Conservation (phyloP, 2,888 invertebrate genomes). For the Zaprionus obscuricornis region DNA sequence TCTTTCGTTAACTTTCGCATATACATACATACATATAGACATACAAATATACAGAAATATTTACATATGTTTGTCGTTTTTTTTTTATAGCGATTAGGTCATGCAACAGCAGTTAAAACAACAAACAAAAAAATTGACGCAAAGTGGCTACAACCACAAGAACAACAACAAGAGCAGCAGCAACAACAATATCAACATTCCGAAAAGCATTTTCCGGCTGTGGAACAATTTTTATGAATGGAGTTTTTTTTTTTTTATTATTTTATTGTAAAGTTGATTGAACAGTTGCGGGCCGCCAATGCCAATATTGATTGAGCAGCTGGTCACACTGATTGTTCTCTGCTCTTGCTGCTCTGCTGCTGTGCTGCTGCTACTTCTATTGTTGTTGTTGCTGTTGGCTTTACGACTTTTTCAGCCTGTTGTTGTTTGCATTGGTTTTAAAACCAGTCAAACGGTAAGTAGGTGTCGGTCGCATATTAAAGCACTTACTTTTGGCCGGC, state of each 20-base stretch:
- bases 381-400: background rate
- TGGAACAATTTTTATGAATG: conserved; percentile 63
- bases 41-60: too few relatives aligned
- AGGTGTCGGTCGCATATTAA: conserved; percentile 78
- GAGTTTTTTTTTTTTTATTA: conserved; percentile 30
- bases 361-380: conserved; percentile 1
- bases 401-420: conserved; percentile 1
- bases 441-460: conserved; percentile 74
- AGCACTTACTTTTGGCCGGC: conserved; percentile 37
- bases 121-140: conserved; percentile 15
- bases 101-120: conserved; percentile 61
- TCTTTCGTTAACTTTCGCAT: conserved; percentile 41
- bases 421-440: conserved; percentile 62
- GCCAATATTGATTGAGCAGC: conserved; percentile 10
- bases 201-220: conserved; percentile 56
- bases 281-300: conserved; percentile 29
- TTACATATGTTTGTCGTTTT: conserved; percentile 38
- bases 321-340: conserved; percentile 23
- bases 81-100: conserved; percentile 68
- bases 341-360: conserved; percentile 6
- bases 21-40: too few relatives aligned
- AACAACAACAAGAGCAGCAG: conserved; percentile 25
- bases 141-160: conserved; percentile 23
- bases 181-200: too few relatives aligned
- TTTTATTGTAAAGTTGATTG: conserved; percentile 42